Evolutionary conservation across 2,888 invertebrate genomes (phyloP), one percentile per base, ranked within the genome.

Genomic region (Cephus rjabovi): DNA sequence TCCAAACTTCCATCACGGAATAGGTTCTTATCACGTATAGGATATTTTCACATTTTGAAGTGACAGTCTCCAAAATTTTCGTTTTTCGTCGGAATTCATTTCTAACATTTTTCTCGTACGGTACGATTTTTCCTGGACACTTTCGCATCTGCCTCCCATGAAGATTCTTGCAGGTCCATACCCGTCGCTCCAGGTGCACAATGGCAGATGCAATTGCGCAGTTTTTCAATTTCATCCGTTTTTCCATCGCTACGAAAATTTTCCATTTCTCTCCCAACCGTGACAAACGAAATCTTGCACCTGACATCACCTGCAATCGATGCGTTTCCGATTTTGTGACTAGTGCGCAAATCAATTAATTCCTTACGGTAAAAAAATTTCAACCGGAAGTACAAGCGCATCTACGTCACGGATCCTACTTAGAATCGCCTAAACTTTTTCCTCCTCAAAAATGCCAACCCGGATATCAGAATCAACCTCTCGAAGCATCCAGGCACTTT

Each of bases 201-300:
- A 69, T 77, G 73, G 77, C 77, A 74, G 77, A 74, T 74, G 68
- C 75, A 69, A 74, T 77, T 75, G 69, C 77, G 69, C 75, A 69
- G 37, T 77, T 37, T 69, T 37, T 69, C 37, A 75, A 69, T 77
- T 69, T 77, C 37, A 15, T 30, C 33, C 73, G 76, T 37, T 75
- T 77, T 78, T 73, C 75, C 73, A 71, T 68, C 80, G 81, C 84
- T 84, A 81, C 83, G 4, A 23, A 56, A 23, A 6, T 56, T 56
- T 23, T 1, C 9, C 1, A 23, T 23, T 23, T 23, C 9, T 23
- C 2, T 56, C 56, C 9, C 9, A 56, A 1, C 6, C 2, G 1
- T 56, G 23, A 56, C 2, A 6, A 23, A 2, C 6, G 6, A 23
- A 56, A 56, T 56, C 23, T 23, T 23, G 23, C 56, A 9, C 56